Evolutionary conservation across 2,888 invertebrate genomes (phyloP).

Genomic region (Ischnura elegans): DNA sequence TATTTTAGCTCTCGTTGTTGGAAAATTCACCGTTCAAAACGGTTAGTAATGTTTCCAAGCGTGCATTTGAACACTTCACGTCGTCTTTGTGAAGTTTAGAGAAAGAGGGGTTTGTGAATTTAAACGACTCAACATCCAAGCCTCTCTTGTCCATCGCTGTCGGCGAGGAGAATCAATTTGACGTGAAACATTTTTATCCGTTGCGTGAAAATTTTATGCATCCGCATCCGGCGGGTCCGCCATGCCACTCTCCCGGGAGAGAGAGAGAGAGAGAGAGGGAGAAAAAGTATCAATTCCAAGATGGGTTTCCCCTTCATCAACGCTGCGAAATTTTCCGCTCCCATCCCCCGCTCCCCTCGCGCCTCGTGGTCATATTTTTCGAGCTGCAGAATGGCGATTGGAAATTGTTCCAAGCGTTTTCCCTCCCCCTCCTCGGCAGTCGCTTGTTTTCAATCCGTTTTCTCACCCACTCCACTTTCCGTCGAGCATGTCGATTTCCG

Average conservation of each 20-base stretch:
- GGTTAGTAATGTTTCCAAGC: too few relatives aligned
- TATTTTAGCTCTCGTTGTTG: too few relatives aligned
- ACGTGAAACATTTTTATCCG: not conserved
- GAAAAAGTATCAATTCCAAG: not conserved
- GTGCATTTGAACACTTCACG: too few relatives aligned
- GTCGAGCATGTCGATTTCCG: not conserved
- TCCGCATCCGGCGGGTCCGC: not conserved
- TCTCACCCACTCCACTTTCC: not conserved
- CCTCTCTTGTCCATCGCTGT: not conserved
- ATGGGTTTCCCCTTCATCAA: not conserved
- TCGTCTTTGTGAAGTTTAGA: too few relatives aligned
- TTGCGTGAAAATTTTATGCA: not conserved
- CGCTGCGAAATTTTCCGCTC: not conserved
- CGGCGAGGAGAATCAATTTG: not conserved
- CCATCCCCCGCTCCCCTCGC: not conserved
- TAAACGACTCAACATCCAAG: too few relatives aligned
- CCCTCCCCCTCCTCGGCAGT: too few relatives aligned
- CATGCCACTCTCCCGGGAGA: not conserved
- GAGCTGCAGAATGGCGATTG: constrained; percentile 1
- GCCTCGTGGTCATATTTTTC: too few relatives aligned
- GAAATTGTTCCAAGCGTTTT: not conserved
- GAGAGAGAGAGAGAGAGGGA: too few relatives aligned
- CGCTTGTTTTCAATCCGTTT: too few relatives aligned
- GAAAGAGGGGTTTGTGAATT: too few relatives aligned
- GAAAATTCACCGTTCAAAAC: too few relatives aligned